Base-by-base conservation (phyloP, 2,888 invertebrate genomes). In the Arge pagana region DNA sequence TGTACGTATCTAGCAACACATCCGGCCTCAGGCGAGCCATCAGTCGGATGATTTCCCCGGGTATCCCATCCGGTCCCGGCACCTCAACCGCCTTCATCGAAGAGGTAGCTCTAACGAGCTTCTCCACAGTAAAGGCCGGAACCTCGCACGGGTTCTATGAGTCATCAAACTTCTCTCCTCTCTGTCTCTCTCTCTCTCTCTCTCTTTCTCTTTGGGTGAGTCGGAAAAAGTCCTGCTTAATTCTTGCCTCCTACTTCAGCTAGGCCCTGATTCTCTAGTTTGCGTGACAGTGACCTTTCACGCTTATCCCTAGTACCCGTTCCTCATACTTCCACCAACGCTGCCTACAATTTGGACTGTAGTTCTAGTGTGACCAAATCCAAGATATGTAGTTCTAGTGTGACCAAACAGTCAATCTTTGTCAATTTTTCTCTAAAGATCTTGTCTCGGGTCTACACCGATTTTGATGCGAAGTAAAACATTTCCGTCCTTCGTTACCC, bases 181-280 rank as follows among this genome's bases (percentile, higher is more conserved):
- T 55, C 54, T 51, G 55, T 56, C 57, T 59, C 56, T 56, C 56
- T 59, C 55, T 56, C 40, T 53, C 48, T 36, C 36, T 50, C 37
- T 53, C 40, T 45, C 48, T 48, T 54, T 30, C 41, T 56, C 51
- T 53, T 45, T 54, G 53, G n/a, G n/a, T n/a, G n/a, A n/a, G n/a
- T n/a, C n/a, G n/a, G n/a, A n/a, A n/a, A n/a, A n/a, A n/a, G n/a
- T n/a, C n/a, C 4, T 11, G 39, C 31, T 24, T 41, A 16, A 10
- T 40, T 24, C 24, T 48, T 48, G 11, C 50, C 37, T 2, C 10
- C 42, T 7, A n/a, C n/a, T n/a, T n/a, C n/a, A n/a, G 18, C 11
- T 50, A 31, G 6, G 45, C 43, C 5, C 57, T 57, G 13, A 55
- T 61, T 3, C 19, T 50, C 48, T 33, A 57, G 33, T 26, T 55